phyloP scores from a whole-genome alignment of 2,797 vertebrate genomes.

The Karalla daura region DNA sequence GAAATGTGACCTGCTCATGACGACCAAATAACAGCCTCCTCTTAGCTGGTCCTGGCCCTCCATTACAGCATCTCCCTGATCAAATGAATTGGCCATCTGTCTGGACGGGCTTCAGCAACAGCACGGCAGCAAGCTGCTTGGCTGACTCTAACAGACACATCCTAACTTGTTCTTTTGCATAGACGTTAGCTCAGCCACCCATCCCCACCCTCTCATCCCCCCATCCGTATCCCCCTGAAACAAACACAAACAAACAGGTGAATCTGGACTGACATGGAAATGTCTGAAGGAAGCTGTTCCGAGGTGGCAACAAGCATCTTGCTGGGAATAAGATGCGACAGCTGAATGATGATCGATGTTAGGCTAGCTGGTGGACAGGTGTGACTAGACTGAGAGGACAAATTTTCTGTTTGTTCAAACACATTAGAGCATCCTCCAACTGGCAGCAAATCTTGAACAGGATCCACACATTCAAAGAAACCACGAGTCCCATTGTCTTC shows the following conservation, averaged over 20 bases:
- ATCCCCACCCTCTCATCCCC: background rate
- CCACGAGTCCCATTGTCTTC: constrained; percentile 35
- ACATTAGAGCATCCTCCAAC: constrained; percentile 43
- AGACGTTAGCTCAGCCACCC: constrained; percentile 29
- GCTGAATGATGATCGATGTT: constrained; percentile 75
- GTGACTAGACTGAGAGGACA: constrained; percentile 54
- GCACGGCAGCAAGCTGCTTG: constrained; percentile 49
- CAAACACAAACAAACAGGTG: constrained; percentile 32
- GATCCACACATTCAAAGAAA: constrained; percentile 36
- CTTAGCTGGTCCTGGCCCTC: constrained; percentile 63
- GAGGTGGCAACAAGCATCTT: constrained; percentile 47
- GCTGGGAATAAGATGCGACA: constrained; percentile 48
- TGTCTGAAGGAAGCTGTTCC: constrained; percentile 40
- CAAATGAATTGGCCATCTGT: constrained; percentile 80
- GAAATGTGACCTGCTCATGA: constrained; percentile 53
- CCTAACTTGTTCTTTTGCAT: constrained; percentile 45
- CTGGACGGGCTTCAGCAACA: constrained; percentile 54
- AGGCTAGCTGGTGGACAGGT: constrained; percentile 46
- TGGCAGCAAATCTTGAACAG: constrained; percentile 35
- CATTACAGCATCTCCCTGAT: constrained; percentile 71
- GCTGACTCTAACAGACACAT: constrained; percentile 41
- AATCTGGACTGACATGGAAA: constrained; percentile 61
- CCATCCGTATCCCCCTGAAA: too few species aligned
- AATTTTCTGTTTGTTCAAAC: constrained; percentile 58
- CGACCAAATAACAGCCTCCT: constrained; percentile 67